These are phyloP conservation scores for Pristionchus pacificus DNA, from an alignment of 1,140 invertebrate species.

Conservation along the genomic window DNA sequence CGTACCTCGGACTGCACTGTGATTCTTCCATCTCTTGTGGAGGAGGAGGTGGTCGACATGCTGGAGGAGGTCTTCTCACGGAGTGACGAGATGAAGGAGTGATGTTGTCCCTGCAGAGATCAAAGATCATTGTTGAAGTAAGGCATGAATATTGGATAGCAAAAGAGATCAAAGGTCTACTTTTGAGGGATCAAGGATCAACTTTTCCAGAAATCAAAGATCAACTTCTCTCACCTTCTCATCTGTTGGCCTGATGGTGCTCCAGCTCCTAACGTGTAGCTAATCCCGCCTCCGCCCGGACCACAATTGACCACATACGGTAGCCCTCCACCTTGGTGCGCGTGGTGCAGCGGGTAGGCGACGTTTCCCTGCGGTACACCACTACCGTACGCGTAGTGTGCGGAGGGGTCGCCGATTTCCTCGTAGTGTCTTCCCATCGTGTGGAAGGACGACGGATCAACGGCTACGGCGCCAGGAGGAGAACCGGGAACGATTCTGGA, in stretches of 20 bases:
- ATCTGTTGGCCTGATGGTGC: too few species aligned
- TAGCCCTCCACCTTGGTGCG: too few species aligned
- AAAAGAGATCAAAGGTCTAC: not conserved
- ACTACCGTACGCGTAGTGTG: too few species aligned
- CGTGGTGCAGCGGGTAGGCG: not conserved
- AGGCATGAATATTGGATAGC: not conserved
- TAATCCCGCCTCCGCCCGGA: not conserved
- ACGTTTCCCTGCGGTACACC: too few species aligned
- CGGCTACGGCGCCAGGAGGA: not conserved
- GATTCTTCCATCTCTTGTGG: slow-evolving; percentile 8
- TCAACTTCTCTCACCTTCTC: too few species aligned
- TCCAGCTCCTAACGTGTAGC: not conserved
- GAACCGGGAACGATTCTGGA: not conserved
- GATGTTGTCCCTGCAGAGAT: not conserved
- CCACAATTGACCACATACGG: too few species aligned
- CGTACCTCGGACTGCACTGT: slow-evolving; percentile 15
- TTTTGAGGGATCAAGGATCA: too few species aligned
- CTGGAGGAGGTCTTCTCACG: slow-evolving; percentile 26
- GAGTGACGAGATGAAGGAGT: not conserved
- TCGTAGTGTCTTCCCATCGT: not conserved
- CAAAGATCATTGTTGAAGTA: not conserved
- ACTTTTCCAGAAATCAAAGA: too few species aligned
- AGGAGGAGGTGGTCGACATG: slow-evolving; percentile 29
- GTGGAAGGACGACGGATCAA: not conserved
- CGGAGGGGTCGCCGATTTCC: too few species aligned